Evolutionary conservation across 2,888 invertebrate species (phyloP).

Genomic region (Agrochola circellaris): DNA sequence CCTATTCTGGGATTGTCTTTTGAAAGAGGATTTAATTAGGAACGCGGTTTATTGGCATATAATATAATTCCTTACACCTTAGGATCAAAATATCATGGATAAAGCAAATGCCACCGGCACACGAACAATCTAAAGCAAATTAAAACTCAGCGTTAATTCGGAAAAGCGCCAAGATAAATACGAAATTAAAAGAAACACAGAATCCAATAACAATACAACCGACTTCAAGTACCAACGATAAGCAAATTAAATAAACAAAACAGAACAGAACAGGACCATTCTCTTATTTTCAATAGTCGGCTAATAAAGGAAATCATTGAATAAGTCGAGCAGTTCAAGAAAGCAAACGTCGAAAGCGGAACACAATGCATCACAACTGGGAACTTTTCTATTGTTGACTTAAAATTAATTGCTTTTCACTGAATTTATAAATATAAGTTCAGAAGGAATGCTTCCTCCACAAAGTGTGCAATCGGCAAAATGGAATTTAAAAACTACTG

Average conservation of each 20-base stretch:
- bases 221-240: slow-evolving; percentile 62
- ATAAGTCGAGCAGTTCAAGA: slow-evolving; percentile 81
- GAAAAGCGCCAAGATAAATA: slow-evolving; percentile 26
- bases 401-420: slow-evolving; percentile 87
- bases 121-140: slow-evolving; percentile 9
- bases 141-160: neutral
- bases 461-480: slow-evolving; percentile 74
- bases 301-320: slow-evolving; percentile 88
- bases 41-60: neutral
- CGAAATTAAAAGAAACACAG: slow-evolving; percentile 35
- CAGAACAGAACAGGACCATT: slow-evolving; percentile 76
- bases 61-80: neutral
- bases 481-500: slow-evolving; percentile 70
- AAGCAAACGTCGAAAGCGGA: slow-evolving; percentile 84
- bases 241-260: slow-evolving; percentile 68
- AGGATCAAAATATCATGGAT: neutral
- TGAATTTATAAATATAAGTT: slow-evolving; percentile 81
- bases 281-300: slow-evolving; percentile 81
- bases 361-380: slow-evolving; percentile 87
- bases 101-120: neutral
- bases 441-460: slow-evolving; percentile 71
- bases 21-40: slow-evolving; percentile 24
- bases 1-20: slow-evolving; percentile 17
- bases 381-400: slow-evolving; percentile 88
- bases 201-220: slow-evolving; percentile 51